Percentiles rank a stretch among this genome's conserved stretches.
Conservation (phyloP, 2,888 invertebrate genomes). For the Xylota sylvarum region DNA sequence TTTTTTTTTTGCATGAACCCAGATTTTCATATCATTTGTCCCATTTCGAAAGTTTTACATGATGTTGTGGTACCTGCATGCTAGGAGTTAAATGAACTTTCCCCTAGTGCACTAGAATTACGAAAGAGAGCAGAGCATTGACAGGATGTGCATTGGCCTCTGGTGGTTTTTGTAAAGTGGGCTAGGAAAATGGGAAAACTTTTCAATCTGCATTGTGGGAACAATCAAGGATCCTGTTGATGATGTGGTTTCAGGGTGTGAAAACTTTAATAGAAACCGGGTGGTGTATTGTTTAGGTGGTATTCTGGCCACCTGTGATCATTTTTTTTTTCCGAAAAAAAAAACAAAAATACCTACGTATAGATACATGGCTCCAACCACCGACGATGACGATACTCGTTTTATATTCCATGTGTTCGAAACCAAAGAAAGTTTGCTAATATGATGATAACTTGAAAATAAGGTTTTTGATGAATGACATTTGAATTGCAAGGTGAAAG, state of each 20-base stretch:
- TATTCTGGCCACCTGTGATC: constrained; percentile 32
- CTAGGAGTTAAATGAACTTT: constrained; percentile 52
- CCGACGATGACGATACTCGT: constrained; percentile 1
- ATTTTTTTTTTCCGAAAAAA: not conserved
- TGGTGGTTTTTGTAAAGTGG: constrained; percentile 47
- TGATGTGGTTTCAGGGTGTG: constrained; percentile 60
- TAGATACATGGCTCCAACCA: not conserved
- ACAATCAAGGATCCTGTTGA: constrained; percentile 63
- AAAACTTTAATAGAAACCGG: constrained; percentile 49
- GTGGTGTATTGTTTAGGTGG: constrained; percentile 24
- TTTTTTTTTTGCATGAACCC: not conserved
- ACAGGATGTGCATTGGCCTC: constrained; percentile 61
- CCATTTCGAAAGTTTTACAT: constrained; percentile 28
- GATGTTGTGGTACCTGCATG: constrained; percentile 13
- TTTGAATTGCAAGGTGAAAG: too few species aligned
- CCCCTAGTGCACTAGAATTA: constrained; percentile 38
- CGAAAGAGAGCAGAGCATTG: constrained; percentile 36
- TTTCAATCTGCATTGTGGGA: constrained; percentile 58
- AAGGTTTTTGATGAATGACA: not conserved
- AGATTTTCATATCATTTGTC: constrained; percentile 40
- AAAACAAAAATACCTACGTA: not conserved
- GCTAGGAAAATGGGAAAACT: constrained; percentile 64
- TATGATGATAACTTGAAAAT: not conserved
- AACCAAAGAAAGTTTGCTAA: constrained; percentile 15
- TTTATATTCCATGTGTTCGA: constrained; percentile 13